These are phyloP conservation scores for Sebastes trivittatus DNA, from an alignment of 2,797 vertebrate genomes.

Conservation along the genomic window DNA sequence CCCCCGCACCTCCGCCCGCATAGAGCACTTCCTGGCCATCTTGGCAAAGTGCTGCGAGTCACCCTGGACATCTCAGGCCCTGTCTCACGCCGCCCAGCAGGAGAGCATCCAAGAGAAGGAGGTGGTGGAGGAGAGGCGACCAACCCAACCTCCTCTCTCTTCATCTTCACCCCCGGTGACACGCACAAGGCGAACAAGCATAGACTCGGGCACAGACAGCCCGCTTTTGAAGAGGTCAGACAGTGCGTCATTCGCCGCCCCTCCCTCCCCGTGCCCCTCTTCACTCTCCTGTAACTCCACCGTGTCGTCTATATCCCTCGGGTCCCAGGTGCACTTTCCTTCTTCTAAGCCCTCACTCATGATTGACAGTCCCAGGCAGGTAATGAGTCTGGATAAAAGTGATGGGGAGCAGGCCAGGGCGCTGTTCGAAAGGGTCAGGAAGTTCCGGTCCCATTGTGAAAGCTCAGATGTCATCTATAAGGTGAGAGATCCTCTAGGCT, in stretches of 20 bases:
- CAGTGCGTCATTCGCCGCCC: slow-evolving; percentile 2
- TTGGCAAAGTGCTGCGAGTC: slow-evolving; percentile 87
- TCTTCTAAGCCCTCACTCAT: slow-evolving; percentile 15
- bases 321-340: slow-evolving; percentile 2
- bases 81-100: slow-evolving; percentile 82
- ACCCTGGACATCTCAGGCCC: slow-evolving; percentile 86
- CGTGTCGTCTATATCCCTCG: slow-evolving; percentile 46
- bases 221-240: slow-evolving; percentile 66
- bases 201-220: slow-evolving; percentile 73
- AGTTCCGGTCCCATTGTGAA: slow-evolving; percentile 84
- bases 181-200: slow-evolving; percentile 47
- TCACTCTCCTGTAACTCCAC: slow-evolving; percentile 61
- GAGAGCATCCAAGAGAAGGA: slow-evolving; percentile 60
- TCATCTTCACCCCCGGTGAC: slow-evolving; percentile 8
- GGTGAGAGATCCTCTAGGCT: slow-evolving; percentile 52
- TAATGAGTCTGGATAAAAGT: slow-evolving; percentile 80
- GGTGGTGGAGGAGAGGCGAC: slow-evolving; percentile 2
- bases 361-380: slow-evolving; percentile 55
- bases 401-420: slow-evolving; percentile 86
- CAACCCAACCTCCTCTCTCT: not conserved
- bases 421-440: slow-evolving; percentile 85
- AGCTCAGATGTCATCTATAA: slow-evolving; percentile 84
- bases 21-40: slow-evolving; percentile 86
- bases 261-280: slow-evolving; percentile 74
- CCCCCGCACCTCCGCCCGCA: slow-evolving; percentile 85